phyloP scores from a whole-genome alignment of 2,888 invertebrate species.

The Auanema freiburgensis region DNA sequence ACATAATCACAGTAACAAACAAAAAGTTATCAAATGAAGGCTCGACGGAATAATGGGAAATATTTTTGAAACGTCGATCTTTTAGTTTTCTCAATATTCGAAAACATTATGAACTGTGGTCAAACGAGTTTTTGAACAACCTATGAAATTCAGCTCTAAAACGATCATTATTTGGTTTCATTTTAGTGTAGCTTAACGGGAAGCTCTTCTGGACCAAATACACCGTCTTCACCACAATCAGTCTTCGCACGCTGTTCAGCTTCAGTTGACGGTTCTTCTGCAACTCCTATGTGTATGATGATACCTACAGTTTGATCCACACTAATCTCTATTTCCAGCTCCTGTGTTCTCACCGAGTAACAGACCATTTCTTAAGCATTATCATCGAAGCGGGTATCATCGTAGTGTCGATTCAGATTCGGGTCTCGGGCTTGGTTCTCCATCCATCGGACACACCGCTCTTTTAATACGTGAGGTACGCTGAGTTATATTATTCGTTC shows the following conservation, averaged over 20 bases:
- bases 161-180: not conserved
- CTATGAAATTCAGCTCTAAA: not conserved
- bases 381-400: slow-evolving; percentile 9
- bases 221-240: slow-evolving; percentile 19
- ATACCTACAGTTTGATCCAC: not conserved
- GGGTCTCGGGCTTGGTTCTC: slow-evolving; percentile 44
- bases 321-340: slow-evolving; percentile 11
- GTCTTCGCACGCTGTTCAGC: slow-evolving; percentile 16
- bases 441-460: slow-evolving; percentile 42
- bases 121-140: not conserved
- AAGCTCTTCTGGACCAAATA: slow-evolving; percentile 18
- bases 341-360: slow-evolving; percentile 21
- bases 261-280: slow-evolving; percentile 16
- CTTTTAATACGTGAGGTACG: slow-evolving; percentile 48
- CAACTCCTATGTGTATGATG: slow-evolving; percentile 18
- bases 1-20: too few relatives aligned
- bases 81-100: too few relatives aligned
- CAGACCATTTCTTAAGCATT: slow-evolving; percentile 14
- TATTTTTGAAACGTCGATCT: too few relatives aligned
- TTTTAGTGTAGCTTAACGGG: slow-evolving; percentile 15
- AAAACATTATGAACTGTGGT: too few relatives aligned
- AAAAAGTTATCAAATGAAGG: too few relatives aligned
- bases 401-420: slow-evolving; percentile 33
- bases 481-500: not conserved
- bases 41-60: too few relatives aligned